phyloP scores from a whole-genome alignment of 2,888 invertebrate species.

The Eucriotettix oculatus region DNA sequence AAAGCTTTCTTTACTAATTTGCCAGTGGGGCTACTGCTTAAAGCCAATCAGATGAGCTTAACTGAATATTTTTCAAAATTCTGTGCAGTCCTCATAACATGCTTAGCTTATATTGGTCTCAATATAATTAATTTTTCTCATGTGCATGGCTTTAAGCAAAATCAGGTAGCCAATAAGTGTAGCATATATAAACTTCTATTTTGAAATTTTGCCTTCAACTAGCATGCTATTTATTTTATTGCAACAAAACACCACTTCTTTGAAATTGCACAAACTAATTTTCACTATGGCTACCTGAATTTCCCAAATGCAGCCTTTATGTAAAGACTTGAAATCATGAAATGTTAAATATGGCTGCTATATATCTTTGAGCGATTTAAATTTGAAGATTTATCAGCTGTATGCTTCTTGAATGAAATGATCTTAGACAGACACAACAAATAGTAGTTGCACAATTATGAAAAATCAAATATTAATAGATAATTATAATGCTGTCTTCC shows the following conservation, averaged over 20 bases:
- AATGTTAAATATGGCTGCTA: not conserved
- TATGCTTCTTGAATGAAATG: not conserved
- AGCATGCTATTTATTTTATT: not conserved
- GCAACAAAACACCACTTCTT: not conserved
- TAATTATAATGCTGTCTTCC: too few relatives aligned
- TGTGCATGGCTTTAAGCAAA: not conserved
- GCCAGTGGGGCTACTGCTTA: not conserved
- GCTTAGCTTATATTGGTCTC: too few relatives aligned
- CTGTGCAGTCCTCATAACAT: too few relatives aligned
- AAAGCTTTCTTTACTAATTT: not conserved
- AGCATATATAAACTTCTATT: too few relatives aligned
- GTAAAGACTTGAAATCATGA: not conserved
- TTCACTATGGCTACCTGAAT: not conserved
- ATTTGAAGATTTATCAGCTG: not conserved
- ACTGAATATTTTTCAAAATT: not conserved
- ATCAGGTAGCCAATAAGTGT: not conserved
- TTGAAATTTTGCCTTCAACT: not conserved
- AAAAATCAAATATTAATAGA: too few relatives aligned
- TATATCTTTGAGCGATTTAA: not conserved
- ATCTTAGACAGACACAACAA: too few relatives aligned
- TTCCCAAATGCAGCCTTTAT: not conserved
- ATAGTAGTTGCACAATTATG: too few relatives aligned
- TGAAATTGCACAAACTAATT: not conserved
- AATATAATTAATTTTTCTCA: not conserved
- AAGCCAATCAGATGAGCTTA: not conserved